Base-by-base conservation (phyloP, 2,888 invertebrate species). In the Cantharis nigra region DNA sequence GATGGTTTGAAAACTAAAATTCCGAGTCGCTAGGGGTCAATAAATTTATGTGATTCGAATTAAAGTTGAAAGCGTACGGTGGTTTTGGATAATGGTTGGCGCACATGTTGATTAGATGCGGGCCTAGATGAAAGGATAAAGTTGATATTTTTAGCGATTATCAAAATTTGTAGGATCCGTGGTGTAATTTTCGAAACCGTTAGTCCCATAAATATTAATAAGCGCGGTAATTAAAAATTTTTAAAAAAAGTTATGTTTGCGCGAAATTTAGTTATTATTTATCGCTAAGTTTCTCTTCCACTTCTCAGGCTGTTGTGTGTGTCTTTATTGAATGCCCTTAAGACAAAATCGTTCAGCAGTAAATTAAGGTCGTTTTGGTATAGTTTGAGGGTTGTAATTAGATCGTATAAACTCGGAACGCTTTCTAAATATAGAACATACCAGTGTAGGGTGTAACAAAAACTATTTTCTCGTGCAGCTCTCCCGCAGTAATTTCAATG, bases 341-440 rank as follows among this genome's bases (percentile, higher is more conserved):
- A 71, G 71, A 67, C 64, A 63, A 64, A 71, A 71, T 71, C 63
- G 71, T 71, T 71, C 23, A 63, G 63, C 71, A 71, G 71, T 63
- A 64, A 63, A 63, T 71, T 71, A 28, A 67, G 71, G 71, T 71
- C 71, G 71, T 71, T 63, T 63, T 63, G 23, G 63, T 71, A 71
- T 20, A 63, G 63, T 63, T 71, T 23, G 63, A 63, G 63, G 63
- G 71, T 63, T 63, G 63, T 71, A 71, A 71, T 71, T 71, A 71
- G 71, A 71, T 71, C 71, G 71, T 71, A 71, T 23, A 71, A 71
- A 71, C 65, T 67, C 65, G 65, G 26, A 26, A 23, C 26, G 18
- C 23, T 18, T 67, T 67, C 65, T 67, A 67, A 23, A 67, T 67
- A 23, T 67, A 67, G 65, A 67, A 67, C 13, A n/a, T 13, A 13